Base-by-base conservation (phyloP, 1,140 invertebrate species). In the Zaprionus ornatus region DNA sequence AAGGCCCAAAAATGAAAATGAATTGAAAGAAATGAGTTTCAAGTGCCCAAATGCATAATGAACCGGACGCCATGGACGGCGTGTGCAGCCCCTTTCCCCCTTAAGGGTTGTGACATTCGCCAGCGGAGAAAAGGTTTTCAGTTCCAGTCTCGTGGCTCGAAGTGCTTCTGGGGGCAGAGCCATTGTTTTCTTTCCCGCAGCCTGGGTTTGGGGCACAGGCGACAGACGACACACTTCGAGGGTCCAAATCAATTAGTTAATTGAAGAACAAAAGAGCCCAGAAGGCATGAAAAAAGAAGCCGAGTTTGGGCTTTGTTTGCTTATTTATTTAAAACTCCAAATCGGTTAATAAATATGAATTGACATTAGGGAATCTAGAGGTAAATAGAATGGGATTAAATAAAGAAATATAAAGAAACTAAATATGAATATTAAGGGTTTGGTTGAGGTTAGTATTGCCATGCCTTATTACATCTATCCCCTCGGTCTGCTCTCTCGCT, bases 171-270 rank as follows among this genome's bases (percentile, higher is more conserved):
- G 77, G 77, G 80, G 61, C 82, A 72, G 77, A 68, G 66, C 76
- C 80, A 77, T 70, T 77, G 61, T 74, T 71, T 83, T 70, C 9
- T 9, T 32, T 40, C 10, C 32, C 35, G 21, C 55, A 74, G 66
- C 55, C 40, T 63, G 74, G 52, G 62, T 42, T 29, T 60, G 54
- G 74, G 25, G 19, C 23, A 71, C 54, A 50, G 66, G 71, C 21
- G 52, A 60, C 80, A 68, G 83, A 60, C 84, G 83, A 87, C 84
- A 88, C 70, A 90, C 84, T 84, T 87, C 80, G 80, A 87, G 61
- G 78, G 84, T 81, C 68, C 64, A 66, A 90, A 87, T 90, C 84
- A 87, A 88, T 87, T 87, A 87, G 84, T 83, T 87, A 87, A 87
- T 87, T 87, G 84, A 87, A 73, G 83, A 84, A 88, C 84, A 75